Base-by-base conservation (phyloP, 2,113 vertebrate species). In the Hymenochirus boettgeri region DNA sequence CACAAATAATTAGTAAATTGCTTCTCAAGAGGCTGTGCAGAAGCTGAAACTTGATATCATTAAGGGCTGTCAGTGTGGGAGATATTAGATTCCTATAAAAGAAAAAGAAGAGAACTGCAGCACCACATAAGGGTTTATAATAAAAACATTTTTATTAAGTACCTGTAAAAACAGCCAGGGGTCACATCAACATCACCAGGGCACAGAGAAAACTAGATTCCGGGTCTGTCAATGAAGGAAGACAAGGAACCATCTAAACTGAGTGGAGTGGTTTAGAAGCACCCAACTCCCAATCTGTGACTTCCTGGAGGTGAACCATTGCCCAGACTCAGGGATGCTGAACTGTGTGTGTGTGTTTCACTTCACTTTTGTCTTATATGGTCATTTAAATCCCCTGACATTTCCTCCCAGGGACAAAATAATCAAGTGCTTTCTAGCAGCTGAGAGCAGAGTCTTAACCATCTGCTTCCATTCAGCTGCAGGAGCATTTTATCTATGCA, bases 341-440 rank as follows among this genome's bases (percentile, higher is more conserved):
- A 65, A 54, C n/a, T 15, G 63, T 24, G 42, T 19, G 54, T 26
- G 51, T n/a, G 56, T 33, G 18, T 37, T 58, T 67, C 26, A 22
- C 77, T 81, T 85, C 86, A 73, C 61, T 84, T 75, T 82, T 88
- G 83, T 88, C 89, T 89, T 96, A 97, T 96, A 95, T 91, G 94
- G 93, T 87, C 86, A 87, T 88, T 81, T 82, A 80, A 89, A 83
- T 90, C 87, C 83, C 85, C 61, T 77, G 76, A 86, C 80, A 75
- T 83, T 85, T 89, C 83, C 89, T 91, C 83, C 82, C 72, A 85
- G 76, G 77, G 89, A 91, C 93, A 89, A 92, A 94, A 97, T 96
- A 97, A 91, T 87, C 87, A 85, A 72, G 3, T 46, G 80, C 90
- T 70, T 1, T 75, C 66, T 67, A 88, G 85, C 92, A 93, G 93